Evolutionary conservation across 2,113 vertebrate genomes (phyloP), one percentile per base, ranked within the genome.

Genomic region (Lophura nycthemera): DNA sequence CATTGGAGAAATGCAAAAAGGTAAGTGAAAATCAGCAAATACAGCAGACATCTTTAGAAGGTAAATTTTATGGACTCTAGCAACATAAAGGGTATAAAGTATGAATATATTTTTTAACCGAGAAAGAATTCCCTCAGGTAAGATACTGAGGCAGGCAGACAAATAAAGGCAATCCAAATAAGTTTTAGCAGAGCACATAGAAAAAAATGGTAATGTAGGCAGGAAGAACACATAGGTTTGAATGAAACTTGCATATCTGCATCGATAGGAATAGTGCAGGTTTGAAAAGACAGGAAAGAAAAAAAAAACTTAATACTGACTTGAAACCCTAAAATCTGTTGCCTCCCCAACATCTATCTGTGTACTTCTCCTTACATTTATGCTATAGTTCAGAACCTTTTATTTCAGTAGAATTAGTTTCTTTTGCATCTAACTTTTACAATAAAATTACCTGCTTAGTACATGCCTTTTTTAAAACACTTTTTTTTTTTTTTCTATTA

Each of bases 31-130:
- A 67, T 52, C 32, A 84, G n/a, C 43, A 65, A 71, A 78, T 18
- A 32, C 18, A 81, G 78, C 15, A 69, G 40, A 40, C 77, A 7
- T 18, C 43, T 94, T 71, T 52, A 48, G 32, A 56, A 21, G 2
- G 64, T 65, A 93, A 76, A 90, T 74, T 92, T 45, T 57, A 84
- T 8, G 34, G n/a, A 75, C 65, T 69, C 36, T 13, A 77, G 13
- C 18, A 13, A 78, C 22, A 18, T 54, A n/a, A 90, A 81, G 8
- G 4, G 11, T 30, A 65, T 30, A 71, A 88, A 93, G 47, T 10
- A 25, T 38, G 13, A 79, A 24, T 56, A 65, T 30, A 3, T 27
- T 56, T 94, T 86, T 66, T 75, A 67, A 83, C 19, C 19, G 15
- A 56, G 24, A 7, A 73, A 71, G 50, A 50, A 76, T 59, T 65